These are phyloP conservation scores for Brachionichthys hirsutus DNA, from an alignment of 2,113 vertebrate species.

Conservation along the genomic window DNA sequence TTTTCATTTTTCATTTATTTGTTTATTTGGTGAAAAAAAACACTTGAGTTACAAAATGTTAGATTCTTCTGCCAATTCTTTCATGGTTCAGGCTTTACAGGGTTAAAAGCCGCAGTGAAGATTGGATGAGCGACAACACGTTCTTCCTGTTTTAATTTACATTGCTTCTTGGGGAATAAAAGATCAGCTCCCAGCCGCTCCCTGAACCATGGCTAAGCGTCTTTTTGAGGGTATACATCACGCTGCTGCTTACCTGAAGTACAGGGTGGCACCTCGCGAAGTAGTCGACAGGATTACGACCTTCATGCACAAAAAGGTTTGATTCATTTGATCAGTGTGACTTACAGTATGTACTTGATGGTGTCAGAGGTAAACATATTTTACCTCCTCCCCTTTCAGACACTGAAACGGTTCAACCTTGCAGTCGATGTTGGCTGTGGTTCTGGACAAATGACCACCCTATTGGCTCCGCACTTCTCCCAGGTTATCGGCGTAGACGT, in stretches of 20 bases:
- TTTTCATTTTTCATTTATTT: too few relatives aligned
- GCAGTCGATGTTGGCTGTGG: constrained; percentile 83
- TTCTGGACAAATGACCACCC: constrained; percentile 75
- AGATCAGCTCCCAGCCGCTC: too few relatives aligned
- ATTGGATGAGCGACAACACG: too few relatives aligned
- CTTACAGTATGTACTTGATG: too few relatives aligned
- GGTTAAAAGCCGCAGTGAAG: too few relatives aligned
- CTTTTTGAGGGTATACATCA: constrained; percentile 76
- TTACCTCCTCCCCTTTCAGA: constrained; percentile 38
- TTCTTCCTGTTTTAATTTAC: background rate
- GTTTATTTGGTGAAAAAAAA: too few relatives aligned
- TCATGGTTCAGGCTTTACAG: too few relatives aligned
- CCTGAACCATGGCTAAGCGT: constrained; percentile 73
- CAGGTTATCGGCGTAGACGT: constrained; percentile 78
- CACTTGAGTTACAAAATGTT: too few relatives aligned
- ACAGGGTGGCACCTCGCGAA: constrained; percentile 65
- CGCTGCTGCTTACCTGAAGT: constrained; percentile 70
- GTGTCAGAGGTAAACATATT: too few relatives aligned
- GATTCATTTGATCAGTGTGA: background rate
- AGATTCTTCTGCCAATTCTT: too few relatives aligned
- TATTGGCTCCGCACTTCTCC: constrained; percentile 72
- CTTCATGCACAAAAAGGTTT: constrained; percentile 76
- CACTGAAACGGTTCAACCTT: constrained; percentile 49
- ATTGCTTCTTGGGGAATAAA: too few relatives aligned
- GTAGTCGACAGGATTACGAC: constrained; percentile 62